Evolutionary conservation across 1,140 invertebrate genomes (phyloP).

Genomic region (Neomicropteryx cornuta): DNA sequence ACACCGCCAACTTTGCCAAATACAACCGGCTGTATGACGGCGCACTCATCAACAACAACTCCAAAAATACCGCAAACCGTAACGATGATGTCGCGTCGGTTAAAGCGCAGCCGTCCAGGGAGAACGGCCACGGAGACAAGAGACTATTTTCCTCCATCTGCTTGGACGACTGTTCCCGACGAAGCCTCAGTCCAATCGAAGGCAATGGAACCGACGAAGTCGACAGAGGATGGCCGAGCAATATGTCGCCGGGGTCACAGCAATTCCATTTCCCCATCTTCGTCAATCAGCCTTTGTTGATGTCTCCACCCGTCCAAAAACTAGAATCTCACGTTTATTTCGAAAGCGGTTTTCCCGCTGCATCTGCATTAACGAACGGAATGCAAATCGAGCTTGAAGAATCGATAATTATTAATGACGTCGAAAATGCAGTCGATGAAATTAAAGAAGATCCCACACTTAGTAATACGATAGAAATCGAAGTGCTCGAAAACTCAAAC

Average conservation of each 20-base stretch:
- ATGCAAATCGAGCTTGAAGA: not conserved
- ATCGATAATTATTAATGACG: not conserved
- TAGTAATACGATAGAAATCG: too few relatives aligned
- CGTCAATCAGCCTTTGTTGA: too few relatives aligned
- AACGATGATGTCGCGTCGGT: constrained; percentile 30
- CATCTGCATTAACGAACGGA: not conserved
- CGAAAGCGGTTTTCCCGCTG: not conserved
- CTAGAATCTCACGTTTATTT: not conserved
- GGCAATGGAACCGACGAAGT: constrained; percentile 21
- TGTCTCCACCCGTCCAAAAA: too few relatives aligned
- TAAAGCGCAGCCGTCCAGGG: constrained; percentile 29
- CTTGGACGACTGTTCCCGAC: constrained; percentile 37
- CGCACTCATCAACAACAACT: constrained; percentile 24
- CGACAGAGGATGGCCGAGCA: too few relatives aligned
- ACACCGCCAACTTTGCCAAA: constrained; percentile 11
- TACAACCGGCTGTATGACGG: constrained; percentile 3
- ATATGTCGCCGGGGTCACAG: too few relatives aligned
- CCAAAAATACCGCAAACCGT: constrained; percentile 30
- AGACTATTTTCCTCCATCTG: constrained; percentile 34
- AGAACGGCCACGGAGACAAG: constrained; percentile 35
- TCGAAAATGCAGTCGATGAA: too few relatives aligned
- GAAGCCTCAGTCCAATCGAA: constrained; percentile 19
- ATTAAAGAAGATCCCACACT: too few relatives aligned
- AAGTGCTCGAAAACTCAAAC: too few relatives aligned
- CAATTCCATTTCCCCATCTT: too few relatives aligned